Conservation (phyloP, 2,113 vertebrate species). For the Lagopus muta region DNA sequence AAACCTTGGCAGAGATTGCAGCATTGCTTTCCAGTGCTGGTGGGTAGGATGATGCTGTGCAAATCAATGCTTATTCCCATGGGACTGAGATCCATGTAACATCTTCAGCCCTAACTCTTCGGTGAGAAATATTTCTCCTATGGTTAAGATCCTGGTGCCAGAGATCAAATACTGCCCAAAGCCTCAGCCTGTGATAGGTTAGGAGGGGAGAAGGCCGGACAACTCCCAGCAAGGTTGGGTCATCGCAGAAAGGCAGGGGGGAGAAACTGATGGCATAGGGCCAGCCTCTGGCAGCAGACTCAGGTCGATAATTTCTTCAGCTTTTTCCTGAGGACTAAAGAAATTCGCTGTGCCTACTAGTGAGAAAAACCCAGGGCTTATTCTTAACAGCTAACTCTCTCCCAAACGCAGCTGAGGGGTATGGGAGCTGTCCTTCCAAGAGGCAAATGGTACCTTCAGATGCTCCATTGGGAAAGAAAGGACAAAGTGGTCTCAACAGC, state of each 20-base stretch:
- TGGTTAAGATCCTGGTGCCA: neutral
- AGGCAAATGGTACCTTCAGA: neutral
- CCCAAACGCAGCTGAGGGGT: neutral
- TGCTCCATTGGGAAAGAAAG: fast-evolving
- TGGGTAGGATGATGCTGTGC: neutral
- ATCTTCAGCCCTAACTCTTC: neutral
- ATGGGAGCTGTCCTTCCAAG: neutral
- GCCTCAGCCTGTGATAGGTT: neutral
- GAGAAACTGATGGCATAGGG: fast-evolving
- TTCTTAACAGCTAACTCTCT: neutral
- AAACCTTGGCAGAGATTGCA: neutral
- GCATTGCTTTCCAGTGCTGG: neutral
- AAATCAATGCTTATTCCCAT: neutral
- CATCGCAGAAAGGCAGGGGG: neutral
- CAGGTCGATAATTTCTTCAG: neutral
- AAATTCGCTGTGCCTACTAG: neutral
- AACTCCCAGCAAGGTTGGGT: fast-evolving
- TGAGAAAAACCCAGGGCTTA: neutral
- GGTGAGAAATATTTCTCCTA: neutral
- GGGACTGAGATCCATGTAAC: neutral
- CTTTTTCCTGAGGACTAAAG: neutral
- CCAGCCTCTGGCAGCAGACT: neutral
- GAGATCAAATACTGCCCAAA: neutral
- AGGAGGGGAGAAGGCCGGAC: neutral
- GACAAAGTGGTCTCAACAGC: neutral